Conservation (phyloP, 37 sponge, comb jelly and placozoan genomes). For the Halisarca cf. caerulea region DNA sequence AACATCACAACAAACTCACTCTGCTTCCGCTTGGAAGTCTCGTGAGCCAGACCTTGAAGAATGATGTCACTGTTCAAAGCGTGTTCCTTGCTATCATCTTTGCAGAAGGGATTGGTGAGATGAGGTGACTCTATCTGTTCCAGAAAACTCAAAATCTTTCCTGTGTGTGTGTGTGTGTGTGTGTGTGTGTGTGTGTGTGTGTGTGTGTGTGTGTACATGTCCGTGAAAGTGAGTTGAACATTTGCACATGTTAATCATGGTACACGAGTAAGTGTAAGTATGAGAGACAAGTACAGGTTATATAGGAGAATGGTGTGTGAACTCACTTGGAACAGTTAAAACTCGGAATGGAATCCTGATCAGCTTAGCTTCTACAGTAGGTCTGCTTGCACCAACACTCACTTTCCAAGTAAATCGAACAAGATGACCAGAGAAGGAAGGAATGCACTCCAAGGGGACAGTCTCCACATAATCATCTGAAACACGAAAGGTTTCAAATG, state of each 20-base stretch:
- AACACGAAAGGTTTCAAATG: background rate
- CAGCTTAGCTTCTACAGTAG: constrained; percentile 53
- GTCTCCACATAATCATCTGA: constrained; percentile 73
- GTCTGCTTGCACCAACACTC: constrained; percentile 79
- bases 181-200: background rate
- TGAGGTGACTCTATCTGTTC: background rate
- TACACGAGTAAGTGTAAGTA: too few relatives aligned
- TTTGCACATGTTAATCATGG: too few relatives aligned
- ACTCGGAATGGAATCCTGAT: constrained; percentile 78
- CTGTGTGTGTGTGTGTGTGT: background rate
- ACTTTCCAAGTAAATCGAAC: constrained; percentile 89
- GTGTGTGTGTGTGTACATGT: too few relatives aligned
- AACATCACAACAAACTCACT: too few relatives aligned
- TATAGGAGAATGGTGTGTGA: background rate
- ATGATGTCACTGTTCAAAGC: constrained; percentile 10
- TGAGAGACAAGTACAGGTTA: too few relatives aligned
- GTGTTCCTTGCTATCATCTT: background rate
- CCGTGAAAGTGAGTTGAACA: too few relatives aligned
- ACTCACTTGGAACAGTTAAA: constrained; percentile 68
- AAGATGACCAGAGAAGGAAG: constrained; percentile 81
- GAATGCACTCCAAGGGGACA: constrained; percentile 76
- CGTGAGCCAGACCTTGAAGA: constrained; percentile 12
- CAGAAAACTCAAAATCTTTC: background rate
- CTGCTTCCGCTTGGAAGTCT: background rate
- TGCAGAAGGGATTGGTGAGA: background rate